These are phyloP conservation scores for Hemaris fuciformis DNA, from an alignment of 2,888 invertebrate species.

Conservation along the genomic window DNA sequence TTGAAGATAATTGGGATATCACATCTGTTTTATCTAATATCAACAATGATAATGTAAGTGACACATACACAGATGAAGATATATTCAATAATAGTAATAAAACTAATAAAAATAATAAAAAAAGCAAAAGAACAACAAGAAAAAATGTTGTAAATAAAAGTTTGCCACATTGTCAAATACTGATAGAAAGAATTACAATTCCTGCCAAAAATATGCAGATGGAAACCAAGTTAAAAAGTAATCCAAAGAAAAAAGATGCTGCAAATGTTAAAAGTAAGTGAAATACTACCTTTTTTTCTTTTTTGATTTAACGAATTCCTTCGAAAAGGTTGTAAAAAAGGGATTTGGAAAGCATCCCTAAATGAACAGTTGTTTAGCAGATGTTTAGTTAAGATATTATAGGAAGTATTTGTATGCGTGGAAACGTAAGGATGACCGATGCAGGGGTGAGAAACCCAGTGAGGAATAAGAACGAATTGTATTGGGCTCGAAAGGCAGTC, in stretches of 20 bases:
- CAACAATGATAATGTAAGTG: constrained; percentile 54
- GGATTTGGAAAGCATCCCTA: no score
- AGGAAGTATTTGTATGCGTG: no score
- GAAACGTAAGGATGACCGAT: no score
- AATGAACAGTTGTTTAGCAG: no score
- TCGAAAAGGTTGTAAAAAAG: no score
- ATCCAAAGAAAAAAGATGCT: background rate
- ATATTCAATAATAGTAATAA: constrained; percentile 40
- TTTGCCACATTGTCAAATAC: constrained; percentile 15
- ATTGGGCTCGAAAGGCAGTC: no score
- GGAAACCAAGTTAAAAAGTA: background rate
- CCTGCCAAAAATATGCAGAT: background rate
- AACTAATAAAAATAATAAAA: constrained; percentile 15
- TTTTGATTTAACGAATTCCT: no score
- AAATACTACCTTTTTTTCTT: no score
- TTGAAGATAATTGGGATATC: constrained; percentile 57
- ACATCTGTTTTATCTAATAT: constrained; percentile 53
- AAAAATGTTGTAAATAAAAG: constrained; percentile 11
- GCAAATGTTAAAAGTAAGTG: background rate
- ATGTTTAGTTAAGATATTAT: no score
- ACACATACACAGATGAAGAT: constrained; percentile 72
- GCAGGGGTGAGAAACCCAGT: no score
- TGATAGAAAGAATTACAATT: constrained; percentile 14
- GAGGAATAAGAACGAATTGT: no score
- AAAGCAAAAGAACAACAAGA: constrained; percentile 13